Conservation (phyloP, 2,888 invertebrate genomes). For the Clitarchus hookeri region DNA sequence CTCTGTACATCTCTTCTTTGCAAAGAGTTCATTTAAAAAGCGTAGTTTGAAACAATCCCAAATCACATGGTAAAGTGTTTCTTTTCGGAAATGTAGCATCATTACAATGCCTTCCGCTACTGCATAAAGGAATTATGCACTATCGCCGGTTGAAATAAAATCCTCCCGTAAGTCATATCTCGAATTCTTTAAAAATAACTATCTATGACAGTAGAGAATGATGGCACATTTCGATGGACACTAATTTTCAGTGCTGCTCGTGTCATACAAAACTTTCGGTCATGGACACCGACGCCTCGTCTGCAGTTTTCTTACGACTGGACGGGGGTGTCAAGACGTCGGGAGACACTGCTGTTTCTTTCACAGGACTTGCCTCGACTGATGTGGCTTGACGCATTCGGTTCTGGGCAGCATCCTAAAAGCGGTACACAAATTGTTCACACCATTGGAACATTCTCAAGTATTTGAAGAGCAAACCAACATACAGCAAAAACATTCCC, state of each 20-base stretch:
- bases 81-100: not conserved
- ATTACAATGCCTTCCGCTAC: not conserved
- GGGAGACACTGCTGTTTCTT: constrained; percentile 31
- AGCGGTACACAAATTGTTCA: not conserved
- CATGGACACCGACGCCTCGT: constrained; percentile 15
- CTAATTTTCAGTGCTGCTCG: not conserved
- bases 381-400: constrained; percentile 15
- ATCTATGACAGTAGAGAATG: not conserved
- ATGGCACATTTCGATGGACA: not conserved
- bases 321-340: constrained; percentile 41
- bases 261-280: constrained; percentile 8
- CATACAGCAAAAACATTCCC: too few species aligned
- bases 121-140: not conserved
- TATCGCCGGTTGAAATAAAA: not conserved
- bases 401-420: not conserved
- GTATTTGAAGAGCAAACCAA: too few species aligned
- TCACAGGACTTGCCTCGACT: constrained; percentile 11
- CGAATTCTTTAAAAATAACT: not conserved
- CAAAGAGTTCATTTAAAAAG: not conserved
- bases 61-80: not conserved
- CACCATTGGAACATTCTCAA: too few species aligned
- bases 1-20: not conserved
- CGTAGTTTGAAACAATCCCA: not conserved
- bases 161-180: not conserved
- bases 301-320: constrained; percentile 35